Base-by-base conservation (phyloP, 2,113 vertebrate genomes). In the Xiphorhynchus elegans region DNA sequence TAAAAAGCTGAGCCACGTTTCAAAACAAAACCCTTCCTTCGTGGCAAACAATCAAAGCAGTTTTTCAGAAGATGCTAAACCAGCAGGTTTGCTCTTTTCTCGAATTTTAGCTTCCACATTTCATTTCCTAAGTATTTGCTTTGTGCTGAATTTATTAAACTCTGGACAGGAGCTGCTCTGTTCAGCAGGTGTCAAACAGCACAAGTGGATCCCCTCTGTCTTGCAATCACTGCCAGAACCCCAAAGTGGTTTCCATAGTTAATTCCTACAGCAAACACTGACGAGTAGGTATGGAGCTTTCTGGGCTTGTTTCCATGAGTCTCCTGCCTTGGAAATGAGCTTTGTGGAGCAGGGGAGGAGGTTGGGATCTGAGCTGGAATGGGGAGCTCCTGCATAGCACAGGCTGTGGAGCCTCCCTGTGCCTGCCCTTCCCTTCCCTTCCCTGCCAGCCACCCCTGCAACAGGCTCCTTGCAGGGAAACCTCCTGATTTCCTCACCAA, bases 201-300 rank as follows among this genome's bases (percentile, higher is more conserved):
- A 0, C 40, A 5, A 6, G n/a, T 13, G 49, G 69, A 55, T 42
- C 62, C 23, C 21, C 25, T 49, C 50, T 17, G 35, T 5, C 17
- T 0, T 1, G n/a, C 1, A n/a, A 26, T 2, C 66, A 10, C 84
- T 8, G 9, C 23, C 49, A 25, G 58, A 40, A 8, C 44, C 55
- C 70, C 44, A 2, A 2, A 35, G 53, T 3, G 55, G 11, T 50
- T 58, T 39, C 33, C 4, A 7, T 2, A 39, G 26, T 31, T 33
- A 52, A 8, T 11, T 56, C 81, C 33, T 56, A 4, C 25, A 3
- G 0, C 5, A 17, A 7, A 25, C 10, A 9, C 6, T 0, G 39
- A 10, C 44, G 19, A 3, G 0, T 5, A 10, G 17, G 2, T 0
- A 13, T 5, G 19, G 47, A 78, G 52, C 11, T 18, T 2, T 2